A percentile compares a stretch with the other conserved stretches of the same genome.
These are phyloP conservation scores for Uloborus diversus DNA, from an alignment of 1,140 invertebrate genomes.

Conservation along the genomic window DNA sequence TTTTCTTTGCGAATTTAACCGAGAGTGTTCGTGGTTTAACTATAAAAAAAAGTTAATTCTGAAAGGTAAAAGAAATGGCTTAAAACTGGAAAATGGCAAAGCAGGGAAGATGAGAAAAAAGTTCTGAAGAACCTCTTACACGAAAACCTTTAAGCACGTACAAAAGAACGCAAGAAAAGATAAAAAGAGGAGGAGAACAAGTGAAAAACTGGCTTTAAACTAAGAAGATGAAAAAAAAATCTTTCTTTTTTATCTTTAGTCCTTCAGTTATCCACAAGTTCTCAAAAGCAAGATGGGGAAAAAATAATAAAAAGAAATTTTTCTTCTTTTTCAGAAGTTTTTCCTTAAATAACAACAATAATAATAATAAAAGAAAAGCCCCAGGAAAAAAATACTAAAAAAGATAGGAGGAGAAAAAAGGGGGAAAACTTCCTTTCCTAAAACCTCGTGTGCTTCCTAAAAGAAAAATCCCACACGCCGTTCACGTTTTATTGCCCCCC, in stretches of 20 bases:
- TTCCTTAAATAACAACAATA: conserved; percentile 40
- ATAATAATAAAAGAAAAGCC: neutral
- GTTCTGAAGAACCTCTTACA: conserved; percentile 19
- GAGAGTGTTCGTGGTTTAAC: too few relatives aligned
- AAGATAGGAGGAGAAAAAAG: conserved; percentile 16
- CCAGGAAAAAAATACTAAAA: neutral
- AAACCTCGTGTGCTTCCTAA: neutral
- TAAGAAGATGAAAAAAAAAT: conserved; percentile 26
- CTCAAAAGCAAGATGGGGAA: conserved; percentile 12
- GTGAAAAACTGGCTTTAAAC: conserved; percentile 48
- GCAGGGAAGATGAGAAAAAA: conserved; percentile 15
- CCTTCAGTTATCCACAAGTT: conserved; percentile 44
- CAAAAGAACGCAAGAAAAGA: conserved; percentile 41
- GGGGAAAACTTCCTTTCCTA: neutral
- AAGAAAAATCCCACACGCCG: conserved; percentile 46
- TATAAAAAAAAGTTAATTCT: too few relatives aligned
- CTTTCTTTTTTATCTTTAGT: conserved; percentile 31
- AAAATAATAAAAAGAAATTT: neutral
- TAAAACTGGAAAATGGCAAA: neutral
- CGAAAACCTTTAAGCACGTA: conserved; percentile 42
- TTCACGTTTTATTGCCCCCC: conserved; percentile 49
- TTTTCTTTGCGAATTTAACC: too few relatives aligned
- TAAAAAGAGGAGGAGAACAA: conserved; percentile 44
- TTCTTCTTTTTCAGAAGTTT: conserved; percentile 43
- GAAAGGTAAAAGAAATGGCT: neutral